Conservation (phyloP, 2,888 invertebrate genomes). For the Cerastis rubricosa region DNA sequence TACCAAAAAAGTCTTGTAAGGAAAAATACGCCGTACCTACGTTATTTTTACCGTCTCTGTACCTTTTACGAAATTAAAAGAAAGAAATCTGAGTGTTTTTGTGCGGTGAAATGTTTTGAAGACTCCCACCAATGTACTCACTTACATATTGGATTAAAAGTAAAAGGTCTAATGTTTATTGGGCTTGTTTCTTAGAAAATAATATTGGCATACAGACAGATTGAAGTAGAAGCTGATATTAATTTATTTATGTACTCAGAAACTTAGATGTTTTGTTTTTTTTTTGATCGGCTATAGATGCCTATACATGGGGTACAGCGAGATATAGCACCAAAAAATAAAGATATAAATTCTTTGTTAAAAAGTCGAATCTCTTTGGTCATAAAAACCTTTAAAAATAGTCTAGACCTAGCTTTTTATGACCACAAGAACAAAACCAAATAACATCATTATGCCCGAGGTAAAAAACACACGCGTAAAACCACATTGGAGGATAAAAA, state of each 20-base stretch:
- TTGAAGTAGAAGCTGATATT: not conserved
- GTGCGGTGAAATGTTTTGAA: constrained; percentile 27
- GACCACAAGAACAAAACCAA: not conserved
- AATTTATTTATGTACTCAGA: not conserved
- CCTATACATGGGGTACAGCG: not conserved
- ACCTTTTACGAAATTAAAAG: constrained; percentile 24
- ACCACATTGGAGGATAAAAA: not conserved
- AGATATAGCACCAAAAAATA: not conserved
- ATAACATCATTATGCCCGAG: not conserved
- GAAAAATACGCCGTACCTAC: not conserved
- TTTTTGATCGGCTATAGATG: not conserved
- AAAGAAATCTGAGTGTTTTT: constrained; percentile 12
- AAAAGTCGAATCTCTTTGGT: not conserved
- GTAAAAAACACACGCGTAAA: not conserved
- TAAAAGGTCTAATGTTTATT: constrained; percentile 35
- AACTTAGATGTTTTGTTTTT: not conserved
- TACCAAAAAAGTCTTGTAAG: not conserved
- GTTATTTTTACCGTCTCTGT: not conserved
- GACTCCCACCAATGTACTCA: constrained; percentile 9
- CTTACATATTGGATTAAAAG: constrained; percentile 38
- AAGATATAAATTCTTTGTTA: not conserved
- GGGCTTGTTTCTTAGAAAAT: constrained; percentile 2
- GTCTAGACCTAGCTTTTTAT: not conserved
- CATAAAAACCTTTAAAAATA: not conserved
- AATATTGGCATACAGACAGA: not conserved